Evolutionary conservation across 2,888 invertebrate genomes (phyloP), one percentile per base, ranked within the genome.

Genomic region (Epistrophe grossulariae): DNA sequence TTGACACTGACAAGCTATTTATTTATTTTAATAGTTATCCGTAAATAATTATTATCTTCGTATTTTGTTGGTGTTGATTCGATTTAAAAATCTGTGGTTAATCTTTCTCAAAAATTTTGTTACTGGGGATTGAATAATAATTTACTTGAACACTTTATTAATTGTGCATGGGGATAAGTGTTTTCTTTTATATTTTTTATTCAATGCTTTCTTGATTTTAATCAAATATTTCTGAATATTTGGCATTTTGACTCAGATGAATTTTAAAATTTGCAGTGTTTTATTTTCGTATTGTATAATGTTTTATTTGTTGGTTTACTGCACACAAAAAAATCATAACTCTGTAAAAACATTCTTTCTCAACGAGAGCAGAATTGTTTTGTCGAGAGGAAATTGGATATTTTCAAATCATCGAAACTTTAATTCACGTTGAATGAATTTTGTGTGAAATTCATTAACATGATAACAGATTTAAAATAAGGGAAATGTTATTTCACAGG

Each of bases 1-100:
- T 40, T 70, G 70, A 70, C 55, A 70, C 15, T 40, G 70, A 70
- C 70, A 70, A n/a, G 10, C 15, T 70, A 55, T 70, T 70, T 70
- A 52, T 55, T 70, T 70, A 70, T 50, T 70, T 70, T 40, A 70
- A 55, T 9, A 68, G 68, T 38, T 68, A 68, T 50, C 50, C 15
- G 38, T 35, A 50, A 68, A 50, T 15, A 68, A 50, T 35, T 17
- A 59, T 17, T 59, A 66, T 50, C 38, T 68, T 15, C 13, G 48
- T n/a, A 28, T 19, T 64, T 28, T n/a, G n/a, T n/a, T 68, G 48
- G 68, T 48, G 48, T 48, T 48, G 31, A 62, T 43, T 48, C 9
- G 48, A 48, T 48, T 45, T 17, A 0, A 4, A 10, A 10, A 62
- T 2, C 19, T 17, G 13, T 66, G 48, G 35, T 7, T 66, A 19